Evolutionary conservation across 1,140 invertebrate species (phyloP).

Genomic region (Phenacoccus solenopsis): DNA sequence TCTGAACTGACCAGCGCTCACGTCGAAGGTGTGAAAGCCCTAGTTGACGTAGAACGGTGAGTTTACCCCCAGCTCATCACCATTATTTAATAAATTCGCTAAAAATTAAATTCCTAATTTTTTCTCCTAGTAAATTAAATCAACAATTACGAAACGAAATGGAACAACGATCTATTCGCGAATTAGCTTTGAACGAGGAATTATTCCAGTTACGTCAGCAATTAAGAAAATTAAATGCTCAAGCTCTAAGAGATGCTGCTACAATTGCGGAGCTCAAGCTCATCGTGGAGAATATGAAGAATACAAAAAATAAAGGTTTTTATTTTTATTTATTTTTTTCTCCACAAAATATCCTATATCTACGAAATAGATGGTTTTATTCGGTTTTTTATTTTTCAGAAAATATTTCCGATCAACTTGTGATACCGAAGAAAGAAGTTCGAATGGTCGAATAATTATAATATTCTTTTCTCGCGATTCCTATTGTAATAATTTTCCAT

Average conservation of each 20-base stretch:
- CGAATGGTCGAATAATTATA: neutral
- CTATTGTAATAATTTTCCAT: too few species aligned
- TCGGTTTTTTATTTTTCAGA: neutral
- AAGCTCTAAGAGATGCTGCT: neutral
- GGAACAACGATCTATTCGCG: slow-evolving; percentile 5
- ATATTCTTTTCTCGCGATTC: too few species aligned
- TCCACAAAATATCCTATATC: too few species aligned
- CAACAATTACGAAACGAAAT: neutral
- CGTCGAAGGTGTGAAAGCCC: neutral
- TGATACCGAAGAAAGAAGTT: neutral
- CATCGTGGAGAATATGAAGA: neutral
- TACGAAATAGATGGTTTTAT: too few species aligned
- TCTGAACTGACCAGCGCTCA: slow-evolving; percentile 5
- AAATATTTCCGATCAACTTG: neutral
- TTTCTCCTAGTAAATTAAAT: neutral
- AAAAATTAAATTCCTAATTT: neutral
- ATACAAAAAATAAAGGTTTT: neutral
- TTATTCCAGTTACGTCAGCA: neutral
- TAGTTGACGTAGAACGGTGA: neutral
- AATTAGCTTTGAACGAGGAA: neutral
- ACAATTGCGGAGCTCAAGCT: neutral
- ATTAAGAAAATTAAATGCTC: neutral
- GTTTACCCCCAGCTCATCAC: too few species aligned
- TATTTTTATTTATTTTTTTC: neutral
- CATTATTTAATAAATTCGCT: too few species aligned